Conservation (phyloP, 2,888 invertebrate genomes). For the Rotaria sp. region DNA sequence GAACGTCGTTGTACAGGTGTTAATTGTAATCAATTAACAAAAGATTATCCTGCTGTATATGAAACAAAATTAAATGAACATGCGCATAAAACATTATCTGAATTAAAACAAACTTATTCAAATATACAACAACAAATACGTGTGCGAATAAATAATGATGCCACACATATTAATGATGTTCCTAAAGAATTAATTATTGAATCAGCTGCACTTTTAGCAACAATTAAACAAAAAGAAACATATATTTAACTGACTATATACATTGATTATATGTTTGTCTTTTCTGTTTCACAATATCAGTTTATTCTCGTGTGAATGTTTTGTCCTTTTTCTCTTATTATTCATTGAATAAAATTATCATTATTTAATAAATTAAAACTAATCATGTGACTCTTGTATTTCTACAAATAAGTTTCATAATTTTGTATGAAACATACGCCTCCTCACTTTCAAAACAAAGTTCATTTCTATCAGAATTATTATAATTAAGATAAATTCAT, state of each 20-base stretch:
- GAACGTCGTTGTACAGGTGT: background rate
- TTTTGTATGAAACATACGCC: too few species aligned
- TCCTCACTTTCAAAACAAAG: too few species aligned
- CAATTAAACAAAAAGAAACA: background rate
- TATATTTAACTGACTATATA: background rate
- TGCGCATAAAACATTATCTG: background rate
- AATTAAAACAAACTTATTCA: background rate
- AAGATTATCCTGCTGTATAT: background rate
- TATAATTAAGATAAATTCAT: too few species aligned
- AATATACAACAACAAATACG: conserved; percentile 13
- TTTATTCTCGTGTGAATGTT: background rate
- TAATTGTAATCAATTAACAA: conserved; percentile 4
- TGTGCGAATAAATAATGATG: background rate
- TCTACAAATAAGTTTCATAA: background rate
- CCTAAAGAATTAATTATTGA: conserved; percentile 23
- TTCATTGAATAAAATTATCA: background rate
- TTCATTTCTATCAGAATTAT: too few species aligned
- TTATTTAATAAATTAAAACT: background rate
- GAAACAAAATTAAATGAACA: conserved; percentile 24
- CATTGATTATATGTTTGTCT: background rate
- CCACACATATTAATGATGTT: conserved; percentile 20
- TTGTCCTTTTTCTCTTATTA: background rate
- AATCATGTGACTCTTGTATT: background rate
- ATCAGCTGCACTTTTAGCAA: background rate
- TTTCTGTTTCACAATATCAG: background rate